These are phyloP conservation scores for Anguilla marmorata DNA, from an alignment of 2,797 vertebrate genomes.

Conservation along the genomic window DNA sequence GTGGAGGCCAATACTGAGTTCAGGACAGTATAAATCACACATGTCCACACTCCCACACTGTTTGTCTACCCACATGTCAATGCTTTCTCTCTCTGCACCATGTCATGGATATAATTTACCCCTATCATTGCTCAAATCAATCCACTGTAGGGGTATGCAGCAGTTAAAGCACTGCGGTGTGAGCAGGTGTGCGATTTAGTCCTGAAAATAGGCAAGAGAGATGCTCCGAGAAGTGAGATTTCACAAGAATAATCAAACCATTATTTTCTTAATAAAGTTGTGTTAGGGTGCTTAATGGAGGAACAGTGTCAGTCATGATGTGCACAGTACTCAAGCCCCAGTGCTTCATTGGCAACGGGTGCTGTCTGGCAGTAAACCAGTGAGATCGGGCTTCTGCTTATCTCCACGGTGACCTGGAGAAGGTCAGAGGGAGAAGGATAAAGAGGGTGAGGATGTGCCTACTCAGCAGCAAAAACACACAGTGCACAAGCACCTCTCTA, in stretches of 20 bases:
- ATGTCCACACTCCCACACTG: not conserved
- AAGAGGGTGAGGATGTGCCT: not conserved
- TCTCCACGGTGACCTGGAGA: constrained; percentile 11
- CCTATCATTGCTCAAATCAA: not conserved
- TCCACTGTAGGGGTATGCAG: not conserved
- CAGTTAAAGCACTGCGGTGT: not conserved
- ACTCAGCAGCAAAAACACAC: not conserved
- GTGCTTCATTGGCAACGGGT: not conserved
- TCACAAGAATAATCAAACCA: not conserved
- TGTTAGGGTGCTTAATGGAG: not conserved
- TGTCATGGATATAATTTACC: not conserved
- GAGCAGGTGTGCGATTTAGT: not conserved
- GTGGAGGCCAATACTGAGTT: constrained; percentile 6
- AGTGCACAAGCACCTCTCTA: not conserved
- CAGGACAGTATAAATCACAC: constrained; percentile 20
- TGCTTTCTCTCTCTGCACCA: not conserved
- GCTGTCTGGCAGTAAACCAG: not conserved
- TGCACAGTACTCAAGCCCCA: not conserved
- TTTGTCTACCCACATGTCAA: constrained; percentile 16
- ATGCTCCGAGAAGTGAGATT: not conserved
- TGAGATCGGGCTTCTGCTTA: not conserved
- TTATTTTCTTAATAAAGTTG: not conserved
- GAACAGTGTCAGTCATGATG: not conserved
- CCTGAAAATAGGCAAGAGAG: not conserved
- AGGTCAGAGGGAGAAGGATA: not conserved